Percentiles rank a stretch among this genome's conserved stretches.
Conservation (phyloP, 2,113 vertebrate genomes). For the Ptilorrhoa leucosticta region DNA sequence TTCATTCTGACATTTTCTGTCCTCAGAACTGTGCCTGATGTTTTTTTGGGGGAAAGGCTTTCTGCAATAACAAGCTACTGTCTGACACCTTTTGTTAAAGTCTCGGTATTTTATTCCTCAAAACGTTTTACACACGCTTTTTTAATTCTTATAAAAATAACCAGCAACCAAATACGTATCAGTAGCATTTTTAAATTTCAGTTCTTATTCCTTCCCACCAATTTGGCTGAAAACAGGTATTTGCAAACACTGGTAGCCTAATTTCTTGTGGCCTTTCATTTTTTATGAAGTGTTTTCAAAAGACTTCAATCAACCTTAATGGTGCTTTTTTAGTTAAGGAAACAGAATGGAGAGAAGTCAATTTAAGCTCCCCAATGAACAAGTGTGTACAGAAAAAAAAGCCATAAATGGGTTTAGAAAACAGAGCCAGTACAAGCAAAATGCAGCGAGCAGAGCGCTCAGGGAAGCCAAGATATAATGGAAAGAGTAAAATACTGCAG, state of each 20-base stretch:
- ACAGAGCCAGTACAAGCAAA: slow-evolving; percentile 68
- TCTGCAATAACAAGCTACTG: not conserved
- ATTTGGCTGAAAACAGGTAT: slow-evolving; percentile 74
- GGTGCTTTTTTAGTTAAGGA: slow-evolving; percentile 79
- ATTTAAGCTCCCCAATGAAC: slow-evolving; percentile 78
- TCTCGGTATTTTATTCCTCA: not conserved
- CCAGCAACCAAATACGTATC: slow-evolving; percentile 59
- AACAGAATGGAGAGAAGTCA: slow-evolving; percentile 80
- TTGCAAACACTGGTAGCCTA: slow-evolving; percentile 78
- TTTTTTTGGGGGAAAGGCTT: not conserved
- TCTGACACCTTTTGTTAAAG: not conserved
- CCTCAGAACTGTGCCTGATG: not conserved
- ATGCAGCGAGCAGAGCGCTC: slow-evolving; percentile 66
- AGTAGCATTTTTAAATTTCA: slow-evolving; percentile 67
- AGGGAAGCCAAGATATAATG: slow-evolving; percentile 76
- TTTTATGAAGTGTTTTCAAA: slow-evolving; percentile 78
- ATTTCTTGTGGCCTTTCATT: slow-evolving; percentile 73
- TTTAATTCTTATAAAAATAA: slow-evolving; percentile 19
- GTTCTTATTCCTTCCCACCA: slow-evolving; percentile 77
- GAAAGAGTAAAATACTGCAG: slow-evolving; percentile 75
- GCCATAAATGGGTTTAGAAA: slow-evolving; percentile 77
- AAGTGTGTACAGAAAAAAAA: slow-evolving; percentile 67
- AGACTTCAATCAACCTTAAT: slow-evolving; percentile 82
- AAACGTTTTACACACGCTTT: slow-evolving; percentile 23
- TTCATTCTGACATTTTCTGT: not conserved